Evolutionary conservation across 1,140 invertebrate genomes (phyloP).

Genomic region (Drosophila kepulauana): DNA sequence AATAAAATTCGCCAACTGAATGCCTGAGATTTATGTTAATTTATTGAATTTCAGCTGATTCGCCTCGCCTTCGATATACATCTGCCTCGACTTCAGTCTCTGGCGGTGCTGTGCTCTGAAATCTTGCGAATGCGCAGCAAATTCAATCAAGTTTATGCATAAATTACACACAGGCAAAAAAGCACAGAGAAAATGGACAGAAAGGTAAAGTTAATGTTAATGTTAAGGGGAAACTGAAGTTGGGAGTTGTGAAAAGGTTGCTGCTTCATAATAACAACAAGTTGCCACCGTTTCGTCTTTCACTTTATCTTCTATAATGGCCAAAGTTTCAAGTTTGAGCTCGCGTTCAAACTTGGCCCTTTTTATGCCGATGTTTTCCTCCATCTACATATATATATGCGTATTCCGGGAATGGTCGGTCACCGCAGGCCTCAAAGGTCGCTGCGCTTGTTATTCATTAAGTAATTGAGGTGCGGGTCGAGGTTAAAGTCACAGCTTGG

Average conservation of each 20-base stretch:
- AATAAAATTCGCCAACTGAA: constrained; percentile 40
- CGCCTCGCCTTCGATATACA: constrained; percentile 43
- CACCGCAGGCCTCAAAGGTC: constrained; percentile 40
- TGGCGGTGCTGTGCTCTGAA: constrained; percentile 34
- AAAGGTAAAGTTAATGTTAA: constrained; percentile 32
- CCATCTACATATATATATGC: background rate
- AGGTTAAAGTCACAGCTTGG: constrained; percentile 28
- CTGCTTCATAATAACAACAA: constrained; percentile 39
- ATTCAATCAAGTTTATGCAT: constrained; percentile 76
- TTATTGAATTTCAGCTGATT: constrained; percentile 79
- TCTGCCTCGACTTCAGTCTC: background rate
- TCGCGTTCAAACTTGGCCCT: constrained; percentile 21
- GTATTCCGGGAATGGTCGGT: constrained; percentile 39
- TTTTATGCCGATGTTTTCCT: constrained; percentile 45
- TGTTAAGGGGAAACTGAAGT: background rate
- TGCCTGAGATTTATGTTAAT: constrained; percentile 77
- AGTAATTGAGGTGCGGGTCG: constrained; percentile 66
- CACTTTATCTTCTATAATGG: constrained; percentile 76
- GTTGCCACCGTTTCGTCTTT: constrained; percentile 42
- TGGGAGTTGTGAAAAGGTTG: background rate
- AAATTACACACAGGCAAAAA: constrained; percentile 59
- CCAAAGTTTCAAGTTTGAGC: constrained; percentile 65
- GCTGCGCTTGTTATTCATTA: constrained; percentile 68
- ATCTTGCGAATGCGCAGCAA: constrained; percentile 53
- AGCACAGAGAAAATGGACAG: background rate